Base-by-base conservation (phyloP, 2,113 vertebrate species). In the Oryctolagus cuniculus region DNA sequence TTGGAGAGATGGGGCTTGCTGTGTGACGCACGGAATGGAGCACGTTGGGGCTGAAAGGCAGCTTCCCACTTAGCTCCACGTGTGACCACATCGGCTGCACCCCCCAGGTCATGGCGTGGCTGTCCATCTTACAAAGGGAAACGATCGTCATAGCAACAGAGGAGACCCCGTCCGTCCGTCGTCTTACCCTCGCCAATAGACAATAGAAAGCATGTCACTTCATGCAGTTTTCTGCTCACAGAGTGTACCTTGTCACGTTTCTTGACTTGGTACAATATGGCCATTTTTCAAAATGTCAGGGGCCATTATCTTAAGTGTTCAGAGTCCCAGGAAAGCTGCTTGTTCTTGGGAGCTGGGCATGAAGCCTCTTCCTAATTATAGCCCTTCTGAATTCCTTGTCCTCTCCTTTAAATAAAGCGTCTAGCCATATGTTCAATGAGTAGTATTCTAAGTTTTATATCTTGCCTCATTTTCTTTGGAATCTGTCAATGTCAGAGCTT, bases 321-420 rank as follows among this genome's bases (percentile, higher is more conserved):
- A 63, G 49, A 74, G 58, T 80, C 77, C n/a, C 34, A 70, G 73
- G 70, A 94, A 95, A 95, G 79, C 58, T 63, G 11, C 82, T 95
- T 85, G 22, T 93, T 95, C 70, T 66, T 91, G 24, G 79, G 93
- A 93, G 29, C 67, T 70, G 58, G 72, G 83, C 51, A 19, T 70
- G 63, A 84, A 95, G 55, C 64, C 74, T 63, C 34, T 79, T 92
- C 94, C 91, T 94, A 96, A 96, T 96, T 89, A 87, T 70, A 97
- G 70, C 7, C 17, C 49, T 91, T 94, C 79, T 89, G 95, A 93
- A 95, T 94, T 96, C 53, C 85, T 92, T 87, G 89, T 92, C 79
- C 53, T 96, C 95, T 73, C 66, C 95, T 93, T 96, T 95, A 97
- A 96, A 95, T 97, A 95, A 97, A 97, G 80, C 15, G 72, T 91